These are phyloP conservation scores for Phanerotoma sp. DNA, from an alignment of 2,888 invertebrate genomes.

Conservation along the genomic window DNA sequence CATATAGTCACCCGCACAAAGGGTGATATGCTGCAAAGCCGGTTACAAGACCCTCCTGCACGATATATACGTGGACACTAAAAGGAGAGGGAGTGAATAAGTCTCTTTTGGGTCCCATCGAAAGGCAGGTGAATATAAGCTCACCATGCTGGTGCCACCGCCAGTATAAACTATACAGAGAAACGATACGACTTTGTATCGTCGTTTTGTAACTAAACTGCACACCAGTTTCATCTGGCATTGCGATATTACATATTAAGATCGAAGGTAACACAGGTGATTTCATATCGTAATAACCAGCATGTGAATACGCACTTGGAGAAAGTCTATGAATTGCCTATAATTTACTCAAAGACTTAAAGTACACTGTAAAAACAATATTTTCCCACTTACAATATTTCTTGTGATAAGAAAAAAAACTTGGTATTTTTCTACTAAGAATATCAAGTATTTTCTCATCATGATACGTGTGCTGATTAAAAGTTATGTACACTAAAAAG, in stretches of 20 bases:
- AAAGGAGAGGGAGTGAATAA: not conserved
- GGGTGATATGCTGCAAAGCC: constrained; percentile 58
- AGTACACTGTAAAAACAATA: too few species aligned
- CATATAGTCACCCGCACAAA: constrained; percentile 56
- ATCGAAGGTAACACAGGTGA: constrained; percentile 10
- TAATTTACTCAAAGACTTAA: too few species aligned
- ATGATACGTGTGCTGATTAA: too few species aligned
- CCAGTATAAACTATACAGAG: constrained; percentile 9
- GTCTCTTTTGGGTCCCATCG: constrained; percentile 31
- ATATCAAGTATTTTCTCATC: too few species aligned
- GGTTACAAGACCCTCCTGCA: constrained; percentile 45
- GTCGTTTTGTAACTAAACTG: not conserved
- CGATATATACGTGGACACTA: constrained; percentile 1
- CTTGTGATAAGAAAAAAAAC: too few species aligned
- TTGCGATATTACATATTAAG: not conserved
- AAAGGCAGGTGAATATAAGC: constrained; percentile 55
- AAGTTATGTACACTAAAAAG: too few species aligned
- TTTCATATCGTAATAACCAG: constrained; percentile 1
- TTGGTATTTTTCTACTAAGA: too few species aligned
- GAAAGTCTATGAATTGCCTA: too few species aligned
- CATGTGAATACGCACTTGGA: too few species aligned
- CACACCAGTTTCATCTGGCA: not conserved
- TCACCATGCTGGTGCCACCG: constrained; percentile 25
- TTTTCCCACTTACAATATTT: too few species aligned
- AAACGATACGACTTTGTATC: not conserved